phyloP scores from a whole-genome alignment of 2,888 invertebrate genomes.

The Hermaeophaga mercurialis region DNA sequence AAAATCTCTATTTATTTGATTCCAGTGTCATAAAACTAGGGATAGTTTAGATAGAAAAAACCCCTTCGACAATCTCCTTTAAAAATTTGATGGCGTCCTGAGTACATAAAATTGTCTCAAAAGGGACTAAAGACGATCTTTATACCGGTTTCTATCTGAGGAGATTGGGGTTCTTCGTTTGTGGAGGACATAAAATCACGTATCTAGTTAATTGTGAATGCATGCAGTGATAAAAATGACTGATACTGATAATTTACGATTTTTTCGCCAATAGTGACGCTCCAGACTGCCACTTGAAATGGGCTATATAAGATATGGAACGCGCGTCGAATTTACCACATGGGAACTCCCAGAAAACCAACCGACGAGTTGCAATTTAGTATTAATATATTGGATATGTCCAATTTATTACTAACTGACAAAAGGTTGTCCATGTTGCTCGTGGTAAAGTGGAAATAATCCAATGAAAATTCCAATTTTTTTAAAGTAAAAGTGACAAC shows the following conservation, averaged over 20 bases:
- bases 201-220: slow-evolving; percentile 20
- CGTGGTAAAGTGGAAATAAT: no score
- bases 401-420: no score
- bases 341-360: background rate
- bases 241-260: slow-evolving; percentile 15
- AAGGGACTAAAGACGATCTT: background rate
- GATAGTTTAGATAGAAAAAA: no score
- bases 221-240: slow-evolving; percentile 15
- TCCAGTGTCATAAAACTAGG: no score
- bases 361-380: no score
- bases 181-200: slow-evolving; percentile 19
- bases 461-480: no score
- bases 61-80: no score
- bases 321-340: background rate
- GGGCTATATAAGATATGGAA: slow-evolving; percentile 9
- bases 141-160: background rate
- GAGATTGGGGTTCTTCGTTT: background rate
- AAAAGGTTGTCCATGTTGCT: no score
- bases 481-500: no score
- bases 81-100: no score
- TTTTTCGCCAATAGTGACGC: slow-evolving; percentile 10
- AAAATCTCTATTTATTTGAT: no score
- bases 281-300: slow-evolving; percentile 1
- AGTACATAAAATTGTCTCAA: background rate
- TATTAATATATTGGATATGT: no score